A percentile compares a stretch with the other conserved stretches of the same genome.
Conservation (phyloP, 2,797 vertebrate species). For the Dendrocincla tyrannina region DNA sequence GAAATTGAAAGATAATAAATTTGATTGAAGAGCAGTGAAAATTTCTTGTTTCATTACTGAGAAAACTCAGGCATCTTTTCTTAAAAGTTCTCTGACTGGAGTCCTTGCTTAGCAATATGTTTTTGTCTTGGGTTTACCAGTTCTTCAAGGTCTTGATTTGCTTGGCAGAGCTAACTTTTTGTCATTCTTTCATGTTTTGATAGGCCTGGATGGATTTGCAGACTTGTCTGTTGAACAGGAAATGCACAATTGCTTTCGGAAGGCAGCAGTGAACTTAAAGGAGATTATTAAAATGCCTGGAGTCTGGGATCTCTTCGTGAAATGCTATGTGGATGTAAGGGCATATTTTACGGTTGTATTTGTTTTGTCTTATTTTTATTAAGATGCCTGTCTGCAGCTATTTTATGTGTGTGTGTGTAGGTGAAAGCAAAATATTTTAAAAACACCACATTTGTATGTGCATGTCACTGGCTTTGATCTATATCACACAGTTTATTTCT, state of each 20-base stretch:
- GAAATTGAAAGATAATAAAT: not conserved
- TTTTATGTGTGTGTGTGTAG: not conserved
- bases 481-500: not conserved
- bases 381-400: not conserved
- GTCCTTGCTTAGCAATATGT: not conserved
- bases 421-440: not conserved
- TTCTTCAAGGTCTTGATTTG: not conserved
- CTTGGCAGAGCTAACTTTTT: not conserved
- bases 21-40: not conserved
- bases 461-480: not conserved
- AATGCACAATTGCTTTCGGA: constrained; percentile 82
- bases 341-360: not conserved
- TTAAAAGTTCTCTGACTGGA: not conserved
- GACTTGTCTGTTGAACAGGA: constrained; percentile 63
- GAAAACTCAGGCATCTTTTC: not conserved
- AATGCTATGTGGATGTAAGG: constrained; percentile 87
- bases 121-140: not conserved
- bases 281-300: constrained; percentile 86
- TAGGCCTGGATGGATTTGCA: constrained; percentile 67
- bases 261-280: constrained; percentile 81
- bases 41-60: not conserved
- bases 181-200: not conserved
- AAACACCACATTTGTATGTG: not conserved
- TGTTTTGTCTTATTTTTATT: not conserved
- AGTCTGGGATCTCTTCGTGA: constrained; percentile 91